Conservation (phyloP, 1,140 invertebrate genomes). For the Araneus ventricosus region DNA sequence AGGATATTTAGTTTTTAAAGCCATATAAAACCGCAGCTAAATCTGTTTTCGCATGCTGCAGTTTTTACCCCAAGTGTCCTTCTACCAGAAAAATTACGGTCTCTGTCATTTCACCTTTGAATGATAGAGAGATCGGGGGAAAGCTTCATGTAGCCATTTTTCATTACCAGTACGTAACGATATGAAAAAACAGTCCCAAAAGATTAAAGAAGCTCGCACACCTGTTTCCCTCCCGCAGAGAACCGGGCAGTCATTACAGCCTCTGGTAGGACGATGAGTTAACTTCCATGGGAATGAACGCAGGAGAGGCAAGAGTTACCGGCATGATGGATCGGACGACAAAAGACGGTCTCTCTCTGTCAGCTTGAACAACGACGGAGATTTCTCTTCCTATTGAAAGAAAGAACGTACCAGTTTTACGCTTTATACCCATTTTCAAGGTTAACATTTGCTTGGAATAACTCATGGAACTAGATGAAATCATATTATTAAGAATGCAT, state of each 20-base stretch:
- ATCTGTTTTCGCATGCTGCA: too few species aligned
- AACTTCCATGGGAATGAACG: background rate
- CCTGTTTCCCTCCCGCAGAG: constrained; percentile 49
- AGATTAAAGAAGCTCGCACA: constrained; percentile 52
- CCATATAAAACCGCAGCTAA: too few species aligned
- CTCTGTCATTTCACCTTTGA: too few species aligned
- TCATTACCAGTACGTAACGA: background rate
- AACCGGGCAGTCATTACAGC: background rate
- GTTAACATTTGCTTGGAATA: background rate
- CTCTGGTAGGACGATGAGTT: constrained; percentile 40
- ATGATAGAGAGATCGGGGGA: too few species aligned
- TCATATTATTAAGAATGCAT: background rate
- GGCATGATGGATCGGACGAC: constrained; percentile 49
- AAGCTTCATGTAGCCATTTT: constrained; percentile 20
- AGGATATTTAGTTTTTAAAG: too few species aligned
- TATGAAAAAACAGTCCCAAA: background rate
- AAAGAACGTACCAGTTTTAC: constrained; percentile 41
- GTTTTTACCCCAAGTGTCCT: too few species aligned
- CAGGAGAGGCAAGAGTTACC: background rate
- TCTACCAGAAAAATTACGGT: too few species aligned
- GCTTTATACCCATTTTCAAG: constrained; percentile 36
- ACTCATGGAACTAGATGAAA: background rate
- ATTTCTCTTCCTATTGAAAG: background rate
- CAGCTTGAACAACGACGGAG: background rate
- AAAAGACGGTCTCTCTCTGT: constrained; percentile 61